These are phyloP conservation scores for Myrmecobius fasciatus DNA, from an alignment of 2,113 vertebrate species.

Conservation along the genomic window DNA sequence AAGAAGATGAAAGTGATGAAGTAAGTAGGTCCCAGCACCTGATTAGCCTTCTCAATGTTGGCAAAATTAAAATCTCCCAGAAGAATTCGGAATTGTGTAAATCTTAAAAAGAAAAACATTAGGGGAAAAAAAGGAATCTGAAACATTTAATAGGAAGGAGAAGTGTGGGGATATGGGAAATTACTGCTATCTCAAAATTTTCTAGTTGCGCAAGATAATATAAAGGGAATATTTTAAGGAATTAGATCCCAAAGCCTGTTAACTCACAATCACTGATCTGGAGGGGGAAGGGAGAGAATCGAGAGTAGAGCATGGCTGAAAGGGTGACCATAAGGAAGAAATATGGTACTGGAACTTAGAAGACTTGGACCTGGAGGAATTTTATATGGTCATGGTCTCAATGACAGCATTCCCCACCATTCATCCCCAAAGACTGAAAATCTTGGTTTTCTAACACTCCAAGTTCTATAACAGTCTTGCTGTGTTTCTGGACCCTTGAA, in stretches of 20 bases:
- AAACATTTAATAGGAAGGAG: neutral
- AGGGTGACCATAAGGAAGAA: neutral
- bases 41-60: slow-evolving; percentile 78
- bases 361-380: slow-evolving; percentile 19
- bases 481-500: slow-evolving; percentile 10
- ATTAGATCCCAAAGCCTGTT: neutral
- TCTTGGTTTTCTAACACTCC: neutral
- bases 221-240: slow-evolving; percentile 8
- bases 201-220: neutral
- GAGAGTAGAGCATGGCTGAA: neutral
- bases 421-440: slow-evolving; percentile 28
- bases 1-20: slow-evolving; percentile 86
- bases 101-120: slow-evolving; percentile 75
- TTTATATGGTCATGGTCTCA: neutral
- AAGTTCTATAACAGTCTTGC: slow-evolving; percentile 29
- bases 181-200: slow-evolving; percentile 10
- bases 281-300: neutral
- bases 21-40: slow-evolving; percentile 84
- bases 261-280: slow-evolving; percentile 5
- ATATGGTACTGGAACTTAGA: neutral
- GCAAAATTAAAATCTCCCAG: slow-evolving; percentile 86
- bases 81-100: slow-evolving; percentile 85
- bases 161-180: too few relatives aligned
- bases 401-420: neutral
- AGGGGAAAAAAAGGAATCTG: slow-evolving; percentile 19